Conservation (phyloP, 2,113 vertebrate genomes). For the Lichenostomus cassidix region DNA sequence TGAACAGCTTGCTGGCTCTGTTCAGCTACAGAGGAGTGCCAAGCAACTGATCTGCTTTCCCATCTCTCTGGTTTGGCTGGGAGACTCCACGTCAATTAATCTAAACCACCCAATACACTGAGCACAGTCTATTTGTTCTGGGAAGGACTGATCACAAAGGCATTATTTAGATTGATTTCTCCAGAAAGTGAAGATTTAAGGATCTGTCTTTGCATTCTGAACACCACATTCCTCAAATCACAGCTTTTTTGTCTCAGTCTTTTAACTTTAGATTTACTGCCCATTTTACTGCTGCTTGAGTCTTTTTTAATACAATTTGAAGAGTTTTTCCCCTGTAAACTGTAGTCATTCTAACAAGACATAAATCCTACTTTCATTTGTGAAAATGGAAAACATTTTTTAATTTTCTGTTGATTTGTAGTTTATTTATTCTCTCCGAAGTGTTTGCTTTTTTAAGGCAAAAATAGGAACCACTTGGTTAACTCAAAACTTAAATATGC, state of each 20-base stretch:
- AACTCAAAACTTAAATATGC: not conserved
- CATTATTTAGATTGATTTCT: not conserved
- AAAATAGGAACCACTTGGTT: not conserved
- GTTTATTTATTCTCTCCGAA: not conserved
- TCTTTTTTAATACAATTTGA: not conserved
- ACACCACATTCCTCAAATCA: not conserved
- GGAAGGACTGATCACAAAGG: not conserved
- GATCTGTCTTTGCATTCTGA: not conserved
- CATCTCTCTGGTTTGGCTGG: not conserved
- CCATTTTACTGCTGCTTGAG: not conserved
- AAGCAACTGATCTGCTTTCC: conserved; percentile 8
- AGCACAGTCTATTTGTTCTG: not conserved
- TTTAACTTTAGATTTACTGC: not conserved
- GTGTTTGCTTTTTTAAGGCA: not conserved
- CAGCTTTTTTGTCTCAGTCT: not conserved
- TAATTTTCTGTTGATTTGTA: not conserved
- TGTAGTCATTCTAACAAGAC: not conserved
- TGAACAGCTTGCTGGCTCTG: not conserved
- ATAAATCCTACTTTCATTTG: not conserved
- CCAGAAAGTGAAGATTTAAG: not conserved
- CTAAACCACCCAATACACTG: not conserved
- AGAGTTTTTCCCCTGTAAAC: not conserved
- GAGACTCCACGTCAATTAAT: not conserved
- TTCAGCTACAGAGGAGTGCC: not conserved
- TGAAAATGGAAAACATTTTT: not conserved